A percentile compares a stretch with the other conserved stretches of the same genome.
Evolutionary conservation across 2,888 invertebrate genomes (phyloP).

Genomic region (Hedya salicella): DNA sequence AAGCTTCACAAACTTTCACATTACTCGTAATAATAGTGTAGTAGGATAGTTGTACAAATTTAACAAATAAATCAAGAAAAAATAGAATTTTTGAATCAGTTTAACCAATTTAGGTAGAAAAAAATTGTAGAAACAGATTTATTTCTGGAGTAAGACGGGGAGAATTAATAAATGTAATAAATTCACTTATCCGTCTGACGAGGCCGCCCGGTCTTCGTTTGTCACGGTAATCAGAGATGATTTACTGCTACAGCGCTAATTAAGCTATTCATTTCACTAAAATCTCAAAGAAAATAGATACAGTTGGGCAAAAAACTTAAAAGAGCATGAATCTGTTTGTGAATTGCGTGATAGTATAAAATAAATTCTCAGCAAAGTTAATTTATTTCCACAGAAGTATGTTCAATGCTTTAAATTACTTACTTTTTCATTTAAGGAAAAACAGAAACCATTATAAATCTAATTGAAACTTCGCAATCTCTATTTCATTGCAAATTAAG

Average conservation of each 20-base stretch:
- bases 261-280: slow-evolving; percentile 42
- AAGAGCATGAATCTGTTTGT: slow-evolving; percentile 2
- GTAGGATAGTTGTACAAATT: no score
- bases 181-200: slow-evolving; percentile 23
- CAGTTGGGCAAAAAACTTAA: neutral
- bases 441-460: neutral
- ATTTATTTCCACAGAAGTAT: neutral
- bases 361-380: neutral
- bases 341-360: neutral
- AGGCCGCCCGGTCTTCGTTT: slow-evolving; percentile 14
- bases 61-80: neutral
- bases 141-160: slow-evolving; percentile 1
- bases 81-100: neutral
- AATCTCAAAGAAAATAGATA: slow-evolving; percentile 18
- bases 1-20: no score
- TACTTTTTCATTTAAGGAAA: neutral
- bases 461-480: no score
- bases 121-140: slow-evolving; percentile 4
- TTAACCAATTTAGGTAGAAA: neutral
- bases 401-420: neutral
- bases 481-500: no score
- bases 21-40: no score
- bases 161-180: slow-evolving; percentile 36
- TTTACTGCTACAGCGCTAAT: slow-evolving; percentile 46
- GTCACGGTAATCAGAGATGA: slow-evolving; percentile 45